Base-by-base conservation (phyloP, 2,888 invertebrate genomes). In the Leucoma salicis region DNA sequence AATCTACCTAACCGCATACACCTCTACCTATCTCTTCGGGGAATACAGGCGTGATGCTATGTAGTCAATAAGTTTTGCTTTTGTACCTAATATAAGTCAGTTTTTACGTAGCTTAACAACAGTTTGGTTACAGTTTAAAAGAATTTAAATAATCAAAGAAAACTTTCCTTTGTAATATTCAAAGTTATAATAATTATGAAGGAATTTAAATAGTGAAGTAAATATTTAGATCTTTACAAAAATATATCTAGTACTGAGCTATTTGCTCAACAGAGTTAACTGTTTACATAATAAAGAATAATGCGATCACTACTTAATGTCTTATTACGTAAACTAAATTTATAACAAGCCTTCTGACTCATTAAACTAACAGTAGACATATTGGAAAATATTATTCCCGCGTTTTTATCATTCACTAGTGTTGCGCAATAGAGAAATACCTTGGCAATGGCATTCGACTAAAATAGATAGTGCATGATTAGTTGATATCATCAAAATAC, bases 391-490 rank as follows among this genome's bases (percentile, higher is more conserved):
- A 38, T 46, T 46, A 55, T 57, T 49, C 42, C 31, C 39, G 35
- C 28, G 35, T 48, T 52, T 59, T 46, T 52, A 54, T 46, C 47
- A 34, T 45, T 40, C 39, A 45, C 34, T 31, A 39, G 41, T 31
- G 32, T 58, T 60, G 41, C 54, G 59, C 21, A 61, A 57, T 37
- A 37, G 74, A n/a, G n/a, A n/a, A n/a, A 81, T 80, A 75, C 79
- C 78, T 82, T 82, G 82, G 82, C 82, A 82, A 56, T 82, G 78
- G 70, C 73, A 77, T 74, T 79, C 67, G 65, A 57, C 62, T 57
- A 53, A 74, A 80, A 79, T 79, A 78, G 70, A 72, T 64, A 66
- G 56, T 64, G 61, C 60, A 58, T 53, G 39, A 57, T 56, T 44
- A 52, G 54, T 55, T 47, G 49, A 54, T 51, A 51, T 53, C 56